Conservation (phyloP, 2,113 vertebrate species). For the Eulemur rufifrons region DNA sequence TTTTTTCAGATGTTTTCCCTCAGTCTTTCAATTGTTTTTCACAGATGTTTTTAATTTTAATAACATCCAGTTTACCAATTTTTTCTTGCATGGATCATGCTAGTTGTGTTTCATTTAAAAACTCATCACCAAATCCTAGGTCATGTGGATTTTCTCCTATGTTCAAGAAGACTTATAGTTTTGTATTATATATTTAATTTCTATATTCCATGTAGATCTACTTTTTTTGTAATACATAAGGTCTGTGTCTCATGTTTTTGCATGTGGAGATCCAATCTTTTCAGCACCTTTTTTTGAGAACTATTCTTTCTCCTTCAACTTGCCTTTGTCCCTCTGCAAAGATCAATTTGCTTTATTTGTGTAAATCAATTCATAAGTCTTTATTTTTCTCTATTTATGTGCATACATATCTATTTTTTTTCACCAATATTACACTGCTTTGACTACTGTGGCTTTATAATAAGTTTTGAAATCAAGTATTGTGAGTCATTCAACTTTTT, state of each 20-base stretch:
- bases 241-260: background rate
- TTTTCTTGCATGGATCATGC: background rate
- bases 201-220: background rate
- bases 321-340: background rate
- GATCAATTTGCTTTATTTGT: background rate
- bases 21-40: background rate
- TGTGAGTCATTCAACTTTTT: background rate
- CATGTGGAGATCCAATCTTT: background rate
- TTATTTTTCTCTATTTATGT: background rate
- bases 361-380: background rate
- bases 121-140: background rate
- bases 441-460: background rate
- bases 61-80: background rate
- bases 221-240: background rate
- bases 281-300: background rate
- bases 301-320: background rate
- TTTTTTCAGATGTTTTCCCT: background rate
- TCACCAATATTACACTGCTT: background rate
- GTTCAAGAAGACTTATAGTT: background rate
- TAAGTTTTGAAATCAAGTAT: background rate
- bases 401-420: background rate
- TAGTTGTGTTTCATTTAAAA: background rate
- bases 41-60: background rate
- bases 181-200: background rate
- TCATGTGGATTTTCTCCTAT: background rate